Evolutionary conservation across 2,888 invertebrate species (phyloP), one percentile per base, ranked within the genome.

Genomic region (Drosophila paranaensis): DNA sequence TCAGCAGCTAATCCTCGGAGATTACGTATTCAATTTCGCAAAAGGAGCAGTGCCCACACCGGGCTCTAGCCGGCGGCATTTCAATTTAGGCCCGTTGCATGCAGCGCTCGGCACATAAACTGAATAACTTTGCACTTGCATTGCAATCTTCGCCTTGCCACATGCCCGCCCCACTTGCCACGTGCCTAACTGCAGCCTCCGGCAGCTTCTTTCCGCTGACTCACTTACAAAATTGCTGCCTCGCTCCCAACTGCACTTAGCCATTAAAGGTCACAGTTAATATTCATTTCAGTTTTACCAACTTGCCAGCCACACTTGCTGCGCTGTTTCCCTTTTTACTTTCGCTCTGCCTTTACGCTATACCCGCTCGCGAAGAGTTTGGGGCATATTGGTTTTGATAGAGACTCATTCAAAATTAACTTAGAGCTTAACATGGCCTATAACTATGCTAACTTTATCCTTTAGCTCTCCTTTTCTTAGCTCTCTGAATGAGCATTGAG

Each of bases 251-350:
- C 48, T 76, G 74, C 73, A 65, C 80, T 88, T 74, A 67, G 76
- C 84, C 72, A 76, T 82, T 82, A 89, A 86, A 86, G 86, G 89
- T 86, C 86, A 80, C 82, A 84, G 89, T 89, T 89, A 86, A 86
- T 86, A 88, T 86, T 86, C 85, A 88, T 88, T 89, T 89, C 74
- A 71, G 65, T 81, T 79, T 72, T 70, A 57, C 77, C 62, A 82
- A 79, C 74, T 78, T 78, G 67, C 71, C 76, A 68, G 62, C 74
- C 58, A 71, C 80, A 70, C 50, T 60, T 77, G 68, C 71, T 60
- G 42, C 14, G 42, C 14, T 42, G 50, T 40, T 46, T 25, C 50
- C 16, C 14, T 37, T 11, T 11, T 57, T 33, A 27, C 54, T 53
- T 56, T 60, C 30, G 30, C 48, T 13, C 14, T 30, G 39, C 48